A percentile compares a stretch with the other conserved stretches of the same genome.
phyloP scores from a whole-genome alignment of 2,797 vertebrate species.

The Microctenopoma steveboyesi region DNA sequence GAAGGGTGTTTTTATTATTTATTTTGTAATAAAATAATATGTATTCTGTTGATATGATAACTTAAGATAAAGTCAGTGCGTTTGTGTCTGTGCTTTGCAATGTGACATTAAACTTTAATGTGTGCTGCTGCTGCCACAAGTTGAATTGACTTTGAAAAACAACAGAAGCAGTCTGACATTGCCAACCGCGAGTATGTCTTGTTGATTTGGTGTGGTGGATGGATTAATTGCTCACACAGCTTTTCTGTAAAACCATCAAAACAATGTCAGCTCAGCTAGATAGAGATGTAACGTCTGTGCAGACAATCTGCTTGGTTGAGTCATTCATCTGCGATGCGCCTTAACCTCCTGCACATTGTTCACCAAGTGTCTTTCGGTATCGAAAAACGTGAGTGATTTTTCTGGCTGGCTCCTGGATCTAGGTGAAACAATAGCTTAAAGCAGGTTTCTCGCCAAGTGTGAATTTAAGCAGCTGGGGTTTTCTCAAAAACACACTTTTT shows the following conservation, averaged over 20 bases:
- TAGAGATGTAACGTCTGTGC: constrained; percentile 59
- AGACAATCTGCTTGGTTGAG: constrained; percentile 62
- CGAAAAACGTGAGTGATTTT: constrained; percentile 34
- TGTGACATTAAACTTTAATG: constrained; percentile 41
- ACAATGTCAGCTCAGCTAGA: constrained; percentile 62
- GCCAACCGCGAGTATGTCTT: constrained; percentile 34
- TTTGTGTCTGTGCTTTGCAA: constrained; percentile 22
- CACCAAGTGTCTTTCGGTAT: constrained; percentile 49
- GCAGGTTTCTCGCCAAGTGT: constrained; percentile 60
- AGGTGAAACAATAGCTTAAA: constrained; percentile 77
- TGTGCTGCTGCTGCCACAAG: constrained; percentile 44
- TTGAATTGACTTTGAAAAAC: constrained; percentile 50
- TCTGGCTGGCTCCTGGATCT: constrained; percentile 53
- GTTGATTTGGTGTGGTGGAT: constrained; percentile 58
- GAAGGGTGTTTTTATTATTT: constrained; percentile 7
- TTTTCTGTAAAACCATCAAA: constrained; percentile 69
- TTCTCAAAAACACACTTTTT: constrained; percentile 63
- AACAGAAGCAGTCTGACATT: constrained; percentile 30
- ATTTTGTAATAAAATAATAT: constrained; percentile 43
- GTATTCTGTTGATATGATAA: constrained; percentile 40
- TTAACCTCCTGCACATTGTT: constrained; percentile 64
- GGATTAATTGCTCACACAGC: constrained; percentile 58
- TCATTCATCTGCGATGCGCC: constrained; percentile 58
- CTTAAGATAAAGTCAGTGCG: constrained; percentile 4
- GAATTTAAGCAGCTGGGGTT: constrained; percentile 74